phyloP scores from a whole-genome alignment of 2,113 vertebrate species.

The Willisornis vidua region DNA sequence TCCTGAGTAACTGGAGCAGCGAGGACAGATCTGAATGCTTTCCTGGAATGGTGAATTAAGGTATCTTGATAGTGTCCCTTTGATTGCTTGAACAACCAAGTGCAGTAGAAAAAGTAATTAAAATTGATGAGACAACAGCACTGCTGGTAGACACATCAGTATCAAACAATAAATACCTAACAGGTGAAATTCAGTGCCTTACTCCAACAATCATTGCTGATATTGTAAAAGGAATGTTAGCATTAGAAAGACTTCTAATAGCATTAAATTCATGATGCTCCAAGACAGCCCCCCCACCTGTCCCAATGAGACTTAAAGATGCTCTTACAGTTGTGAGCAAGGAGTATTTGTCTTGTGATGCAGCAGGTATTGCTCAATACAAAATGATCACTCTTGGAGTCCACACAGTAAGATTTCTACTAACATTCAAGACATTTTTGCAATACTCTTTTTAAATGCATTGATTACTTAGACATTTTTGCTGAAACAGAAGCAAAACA shows the following conservation, averaged over 20 bases:
- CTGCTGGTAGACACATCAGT: background rate
- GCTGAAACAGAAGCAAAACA: background rate
- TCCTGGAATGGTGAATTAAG: constrained; percentile 24
- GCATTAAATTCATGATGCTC: background rate
- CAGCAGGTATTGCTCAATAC: background rate
- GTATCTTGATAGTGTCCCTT: background rate
- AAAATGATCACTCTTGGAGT: background rate
- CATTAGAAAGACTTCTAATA: background rate
- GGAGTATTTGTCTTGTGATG: background rate
- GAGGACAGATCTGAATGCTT: constrained; percentile 10
- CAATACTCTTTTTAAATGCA: background rate
- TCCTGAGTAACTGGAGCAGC: constrained; percentile 20
- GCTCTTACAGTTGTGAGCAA: background rate
- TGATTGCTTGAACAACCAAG: background rate
- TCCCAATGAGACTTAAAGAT: background rate
- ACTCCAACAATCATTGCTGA: background rate
- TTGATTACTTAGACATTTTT: background rate
- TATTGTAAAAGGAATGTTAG: background rate
- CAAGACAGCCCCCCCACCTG: background rate
- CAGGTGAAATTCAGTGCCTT: background rate
- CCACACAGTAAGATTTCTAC: background rate
- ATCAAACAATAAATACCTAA: background rate
- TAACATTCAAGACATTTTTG: background rate
- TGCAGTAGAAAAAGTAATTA: background rate
- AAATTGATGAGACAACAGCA: background rate